These are phyloP conservation scores for Endotricha flammealis DNA, from an alignment of 2,888 invertebrate genomes.

Conservation along the genomic window DNA sequence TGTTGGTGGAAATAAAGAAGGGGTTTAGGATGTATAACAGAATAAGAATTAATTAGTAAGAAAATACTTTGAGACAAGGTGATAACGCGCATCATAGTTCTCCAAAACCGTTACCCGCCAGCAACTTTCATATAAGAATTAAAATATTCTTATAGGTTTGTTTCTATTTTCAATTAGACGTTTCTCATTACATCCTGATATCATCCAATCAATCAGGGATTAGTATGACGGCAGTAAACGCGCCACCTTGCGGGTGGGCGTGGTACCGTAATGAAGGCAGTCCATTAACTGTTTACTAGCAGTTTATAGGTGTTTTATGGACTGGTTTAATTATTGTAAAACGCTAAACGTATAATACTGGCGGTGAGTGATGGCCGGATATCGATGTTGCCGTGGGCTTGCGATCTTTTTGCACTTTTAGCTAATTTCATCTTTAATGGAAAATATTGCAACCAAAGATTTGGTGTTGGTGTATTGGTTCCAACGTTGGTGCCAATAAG, in stretches of 20 bases:
- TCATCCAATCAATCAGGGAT: slow-evolving; percentile 20
- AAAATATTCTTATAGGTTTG: too few relatives aligned
- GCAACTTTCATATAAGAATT: too few relatives aligned
- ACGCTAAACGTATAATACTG: slow-evolving; percentile 43
- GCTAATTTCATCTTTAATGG: too few relatives aligned
- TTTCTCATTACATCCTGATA: slow-evolving; percentile 13
- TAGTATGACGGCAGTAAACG: slow-evolving; percentile 23
- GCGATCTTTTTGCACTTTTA: too few relatives aligned
- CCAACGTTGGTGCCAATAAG: too few relatives aligned
- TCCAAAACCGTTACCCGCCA: too few relatives aligned
- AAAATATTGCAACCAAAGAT: too few relatives aligned
- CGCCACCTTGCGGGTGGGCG: slow-evolving; percentile 59
- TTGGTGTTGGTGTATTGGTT: too few relatives aligned
- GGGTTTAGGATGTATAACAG: too few relatives aligned
- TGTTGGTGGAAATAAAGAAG: too few relatives aligned
- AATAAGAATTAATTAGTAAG: slow-evolving; percentile 3
- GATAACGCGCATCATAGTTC: too few relatives aligned
- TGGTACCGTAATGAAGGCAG: slow-evolving; percentile 48
- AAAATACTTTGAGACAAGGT: too few relatives aligned
- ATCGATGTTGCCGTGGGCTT: slow-evolving; percentile 7
- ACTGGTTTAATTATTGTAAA: slow-evolving; percentile 67
- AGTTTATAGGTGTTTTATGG: slow-evolving; percentile 64
- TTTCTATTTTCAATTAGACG: not conserved
- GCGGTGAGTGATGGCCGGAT: slow-evolving; percentile 30
- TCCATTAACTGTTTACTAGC: slow-evolving; percentile 60